These are phyloP conservation scores for Temnopleurus reevesii DNA, from an alignment of 53 echinoderm and acorn worm genomes.

Conservation along the genomic window DNA sequence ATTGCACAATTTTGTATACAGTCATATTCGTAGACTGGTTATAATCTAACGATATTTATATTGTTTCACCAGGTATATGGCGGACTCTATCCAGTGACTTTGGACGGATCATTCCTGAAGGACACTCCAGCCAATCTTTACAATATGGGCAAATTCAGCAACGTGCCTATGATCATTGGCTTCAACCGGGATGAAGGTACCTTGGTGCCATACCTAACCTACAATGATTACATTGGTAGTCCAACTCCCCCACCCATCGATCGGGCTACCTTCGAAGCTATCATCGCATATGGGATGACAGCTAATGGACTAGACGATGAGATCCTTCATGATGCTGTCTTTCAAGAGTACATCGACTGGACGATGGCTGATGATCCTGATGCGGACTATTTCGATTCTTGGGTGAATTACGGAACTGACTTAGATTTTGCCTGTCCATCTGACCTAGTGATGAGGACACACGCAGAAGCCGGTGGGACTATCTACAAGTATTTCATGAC, in stretches of 20 bases:
- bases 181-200: conserved; percentile 58
- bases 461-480: conserved; percentile 30
- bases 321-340: conserved; percentile 63
- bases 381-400: conserved; percentile 61
- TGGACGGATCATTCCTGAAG: conserved; percentile 62
- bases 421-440: conserved; percentile 67
- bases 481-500: conserved; percentile 74
- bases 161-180: conserved; percentile 17
- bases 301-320: too few species aligned
- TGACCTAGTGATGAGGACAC: conserved; percentile 57
- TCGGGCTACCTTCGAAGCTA: background rate
- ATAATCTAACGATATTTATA: too few species aligned
- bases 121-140: conserved; percentile 60
- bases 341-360: conserved; percentile 79
- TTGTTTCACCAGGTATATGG: conserved; percentile 7
- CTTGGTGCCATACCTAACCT: background rate
- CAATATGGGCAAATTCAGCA: background rate
- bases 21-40: too few species aligned
- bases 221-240: background rate
- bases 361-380: conserved; percentile 66
- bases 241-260: background rate
- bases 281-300: background rate
- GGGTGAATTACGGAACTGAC: conserved; percentile 60
- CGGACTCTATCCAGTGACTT: background rate
- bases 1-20: too few species aligned